These are phyloP conservation scores for Chaitophorus viminalis DNA, from an alignment of 2,888 invertebrate species.

Conservation along the genomic window DNA sequence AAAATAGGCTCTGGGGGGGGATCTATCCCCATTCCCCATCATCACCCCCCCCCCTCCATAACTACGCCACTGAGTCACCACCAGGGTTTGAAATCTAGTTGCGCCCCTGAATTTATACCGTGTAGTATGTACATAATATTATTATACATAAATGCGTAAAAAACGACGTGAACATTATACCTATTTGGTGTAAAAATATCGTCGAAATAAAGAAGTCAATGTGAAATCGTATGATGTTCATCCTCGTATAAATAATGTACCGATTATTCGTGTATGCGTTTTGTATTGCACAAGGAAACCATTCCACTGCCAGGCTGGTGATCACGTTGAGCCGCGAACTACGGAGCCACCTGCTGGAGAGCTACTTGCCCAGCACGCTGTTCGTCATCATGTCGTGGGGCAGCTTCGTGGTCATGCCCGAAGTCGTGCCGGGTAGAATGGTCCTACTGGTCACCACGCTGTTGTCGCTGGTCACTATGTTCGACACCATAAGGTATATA, in stretches of 20 bases:
- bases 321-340: slow-evolving; percentile 74
- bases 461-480: slow-evolving; percentile 75
- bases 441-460: slow-evolving; percentile 74
- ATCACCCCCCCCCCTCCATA: no score
- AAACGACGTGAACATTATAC: background rate
- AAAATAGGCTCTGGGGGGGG: no score
- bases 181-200: background rate
- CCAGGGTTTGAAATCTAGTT: no score
- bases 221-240: background rate
- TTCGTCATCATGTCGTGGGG: slow-evolving; percentile 77
- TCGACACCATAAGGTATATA: slow-evolving; percentile 73
- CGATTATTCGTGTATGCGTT: background rate
- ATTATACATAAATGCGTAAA: no score
- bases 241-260: background rate
- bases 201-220: background rate
- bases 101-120: no score
- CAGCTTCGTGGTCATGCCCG: slow-evolving; percentile 75
- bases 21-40: no score
- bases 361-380: slow-evolving; percentile 74
- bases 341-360: slow-evolving; percentile 74
- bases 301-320: slow-evolving; percentile 73
- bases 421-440: slow-evolving; percentile 76
- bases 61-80: no score
- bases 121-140: no score
- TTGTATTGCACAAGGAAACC: slow-evolving; percentile 69